Percentiles rank a stretch among this genome's conserved stretches.
phyloP scores from a whole-genome alignment of 2,888 invertebrate genomes.

The Melanargia galathea region DNA sequence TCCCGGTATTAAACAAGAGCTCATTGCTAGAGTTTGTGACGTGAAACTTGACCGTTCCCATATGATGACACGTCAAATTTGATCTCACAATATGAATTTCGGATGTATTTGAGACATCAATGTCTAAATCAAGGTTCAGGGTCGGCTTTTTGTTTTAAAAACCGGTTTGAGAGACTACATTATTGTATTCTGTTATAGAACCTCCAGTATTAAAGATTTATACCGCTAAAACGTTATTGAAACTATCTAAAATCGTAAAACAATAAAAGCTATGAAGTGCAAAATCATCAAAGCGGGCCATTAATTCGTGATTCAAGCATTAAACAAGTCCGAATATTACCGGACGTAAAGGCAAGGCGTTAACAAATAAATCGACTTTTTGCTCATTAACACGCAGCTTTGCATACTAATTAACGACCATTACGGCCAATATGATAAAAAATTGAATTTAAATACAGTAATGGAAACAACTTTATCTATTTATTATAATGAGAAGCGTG shows the following conservation, averaged over 20 bases:
- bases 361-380: slow-evolving; percentile 34
- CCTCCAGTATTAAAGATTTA: background rate
- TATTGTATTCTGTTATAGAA: background rate
- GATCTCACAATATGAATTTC: background rate
- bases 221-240: background rate
- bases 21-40: too few relatives aligned
- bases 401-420: slow-evolving; percentile 26
- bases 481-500: background rate
- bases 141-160: background rate
- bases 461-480: slow-evolving; percentile 9
- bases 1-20: too few relatives aligned
- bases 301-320: slow-evolving; percentile 17
- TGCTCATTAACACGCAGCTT: slow-evolving; percentile 33
- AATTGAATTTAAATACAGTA: slow-evolving; percentile 12
- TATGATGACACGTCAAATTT: background rate
- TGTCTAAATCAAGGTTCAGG: background rate
- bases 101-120: background rate
- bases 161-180: background rate
- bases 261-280: slow-evolving; percentile 19
- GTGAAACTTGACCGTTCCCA: background rate
- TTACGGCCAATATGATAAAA: slow-evolving; percentile 21
- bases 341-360: slow-evolving; percentile 27
- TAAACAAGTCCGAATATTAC: slow-evolving; percentile 28
- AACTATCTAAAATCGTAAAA: slow-evolving; percentile 21
- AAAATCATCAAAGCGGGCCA: slow-evolving; percentile 16